These are phyloP conservation scores for Cariama cristata DNA, from an alignment of 2,113 vertebrate genomes.

Conservation along the genomic window DNA sequence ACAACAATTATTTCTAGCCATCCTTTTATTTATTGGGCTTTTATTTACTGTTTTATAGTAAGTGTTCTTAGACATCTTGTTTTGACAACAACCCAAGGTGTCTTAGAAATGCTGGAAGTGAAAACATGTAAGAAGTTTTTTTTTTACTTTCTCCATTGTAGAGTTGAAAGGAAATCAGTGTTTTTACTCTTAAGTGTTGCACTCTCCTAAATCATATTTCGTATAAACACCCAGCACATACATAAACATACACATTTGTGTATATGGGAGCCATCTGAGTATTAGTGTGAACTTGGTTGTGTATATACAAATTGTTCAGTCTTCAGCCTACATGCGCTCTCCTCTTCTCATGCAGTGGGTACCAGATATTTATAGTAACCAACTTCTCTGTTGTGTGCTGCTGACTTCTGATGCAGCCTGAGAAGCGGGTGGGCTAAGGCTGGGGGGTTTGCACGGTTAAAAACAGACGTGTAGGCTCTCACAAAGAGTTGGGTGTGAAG, in stretches of 20 bases:
- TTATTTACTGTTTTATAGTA: background rate
- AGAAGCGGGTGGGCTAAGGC: background rate
- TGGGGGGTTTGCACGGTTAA: background rate
- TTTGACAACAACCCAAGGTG: background rate
- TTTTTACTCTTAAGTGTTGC: background rate
- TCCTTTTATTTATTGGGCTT: background rate
- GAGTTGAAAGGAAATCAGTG: background rate
- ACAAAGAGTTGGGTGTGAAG: background rate
- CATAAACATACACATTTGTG: background rate
- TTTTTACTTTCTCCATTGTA: background rate
- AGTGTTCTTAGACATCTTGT: background rate
- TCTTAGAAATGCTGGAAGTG: background rate
- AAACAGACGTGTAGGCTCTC: background rate
- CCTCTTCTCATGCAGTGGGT: background rate
- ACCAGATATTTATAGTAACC: background rate
- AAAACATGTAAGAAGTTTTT: background rate
- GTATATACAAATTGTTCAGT: fast-evolving
- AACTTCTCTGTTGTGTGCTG: background rate
- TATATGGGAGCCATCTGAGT: background rate
- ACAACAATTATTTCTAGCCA: background rate
- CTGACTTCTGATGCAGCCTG: background rate
- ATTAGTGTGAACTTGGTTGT: background rate
- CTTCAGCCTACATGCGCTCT: background rate
- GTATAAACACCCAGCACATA: background rate
- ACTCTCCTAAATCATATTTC: background rate